phyloP scores from a whole-genome alignment of 1,140 invertebrate species.

The Aphelinus certus region DNA sequence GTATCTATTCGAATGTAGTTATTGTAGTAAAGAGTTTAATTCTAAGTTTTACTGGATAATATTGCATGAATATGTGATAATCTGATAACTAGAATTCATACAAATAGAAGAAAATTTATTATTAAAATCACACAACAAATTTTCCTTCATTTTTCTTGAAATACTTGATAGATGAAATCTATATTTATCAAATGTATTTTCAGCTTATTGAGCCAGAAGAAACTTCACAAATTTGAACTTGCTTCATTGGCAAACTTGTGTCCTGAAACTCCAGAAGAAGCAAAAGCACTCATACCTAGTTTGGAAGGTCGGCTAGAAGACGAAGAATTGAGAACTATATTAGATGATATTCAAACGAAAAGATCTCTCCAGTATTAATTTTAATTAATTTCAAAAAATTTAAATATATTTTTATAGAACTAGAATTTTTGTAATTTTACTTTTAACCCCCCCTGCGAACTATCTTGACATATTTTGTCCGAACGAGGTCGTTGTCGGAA shows the following conservation, averaged over 20 bases:
- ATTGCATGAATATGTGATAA: too few species aligned
- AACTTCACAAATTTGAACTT: constrained; percentile 98
- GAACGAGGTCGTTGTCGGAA: too few species aligned
- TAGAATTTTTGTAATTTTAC: too few species aligned
- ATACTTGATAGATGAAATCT: constrained; percentile 11
- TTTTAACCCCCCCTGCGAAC: too few species aligned
- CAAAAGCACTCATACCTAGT: constrained; percentile 95
- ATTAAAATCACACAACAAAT: not conserved
- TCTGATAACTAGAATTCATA: too few species aligned
- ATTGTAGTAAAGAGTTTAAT: too few species aligned
- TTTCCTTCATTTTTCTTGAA: constrained; percentile 25
- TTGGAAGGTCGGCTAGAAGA: constrained; percentile 96
- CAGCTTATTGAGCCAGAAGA: constrained; percentile 93
- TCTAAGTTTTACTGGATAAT: too few species aligned
- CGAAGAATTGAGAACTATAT: constrained; percentile 91
- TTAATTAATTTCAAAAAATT: not conserved
- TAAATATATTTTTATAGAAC: too few species aligned
- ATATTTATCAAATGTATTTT: constrained; percentile 45
- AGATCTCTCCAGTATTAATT: constrained; percentile 94
- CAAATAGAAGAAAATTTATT: too few species aligned
- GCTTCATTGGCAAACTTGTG: constrained; percentile 97
- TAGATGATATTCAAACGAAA: constrained; percentile 98
- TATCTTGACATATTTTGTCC: too few species aligned
- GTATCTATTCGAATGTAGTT: too few species aligned
- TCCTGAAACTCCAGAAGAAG: constrained; percentile 97